Evolutionary conservation across 2,797 vertebrate genomes (phyloP), one percentile per base, ranked within the genome.

Genomic region (Bryconaethiops microstoma): DNA sequence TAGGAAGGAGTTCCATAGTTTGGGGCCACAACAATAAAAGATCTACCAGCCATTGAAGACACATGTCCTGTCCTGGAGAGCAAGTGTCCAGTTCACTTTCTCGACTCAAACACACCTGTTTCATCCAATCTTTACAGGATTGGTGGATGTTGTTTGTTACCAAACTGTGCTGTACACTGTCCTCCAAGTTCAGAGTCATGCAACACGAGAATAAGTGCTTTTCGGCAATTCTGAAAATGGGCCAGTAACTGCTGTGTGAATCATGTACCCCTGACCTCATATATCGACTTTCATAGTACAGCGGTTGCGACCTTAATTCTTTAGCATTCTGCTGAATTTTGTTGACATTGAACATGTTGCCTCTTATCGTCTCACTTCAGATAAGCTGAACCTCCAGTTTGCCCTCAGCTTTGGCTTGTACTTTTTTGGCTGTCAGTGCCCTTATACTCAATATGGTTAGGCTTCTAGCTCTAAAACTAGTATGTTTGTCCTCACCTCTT

Each of bases 121-220:
- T 42, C 8, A 42, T 42, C 8, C 40, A n/a, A n/a, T n/a, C n/a
- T n/a, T n/a, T n/a, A n/a, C n/a, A n/a, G n/a, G n/a, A 42, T 42
- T 42, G 40, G 40, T 42, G 8, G 40, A 8, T 8, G 40, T 42
- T 4, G 40, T 42, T 4, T 4, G 40, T 42, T 42, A 42, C 40
- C 8, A 8, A 42, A 4, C 40, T 42, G 40, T 42, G 4, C 8
- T 42, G 40, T 4, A 42, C 40, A 42, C 8, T 4, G 8, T 42
- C 4, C 40, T 42, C 40, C 40, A 4, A 8, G 40, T 4, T 42
- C 8, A 8, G 40, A 42, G 40, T 42, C 8, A 8, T 42, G 40
- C 40, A 42, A 4, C 40, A 42, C 8, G 4, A 8, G 40, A 8
- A 4, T 83, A 83, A 76, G 78, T 69, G 57, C 14, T 64, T 10